phyloP scores from a whole-genome alignment of 2,888 invertebrate genomes.

The Leptopilina syphax region DNA sequence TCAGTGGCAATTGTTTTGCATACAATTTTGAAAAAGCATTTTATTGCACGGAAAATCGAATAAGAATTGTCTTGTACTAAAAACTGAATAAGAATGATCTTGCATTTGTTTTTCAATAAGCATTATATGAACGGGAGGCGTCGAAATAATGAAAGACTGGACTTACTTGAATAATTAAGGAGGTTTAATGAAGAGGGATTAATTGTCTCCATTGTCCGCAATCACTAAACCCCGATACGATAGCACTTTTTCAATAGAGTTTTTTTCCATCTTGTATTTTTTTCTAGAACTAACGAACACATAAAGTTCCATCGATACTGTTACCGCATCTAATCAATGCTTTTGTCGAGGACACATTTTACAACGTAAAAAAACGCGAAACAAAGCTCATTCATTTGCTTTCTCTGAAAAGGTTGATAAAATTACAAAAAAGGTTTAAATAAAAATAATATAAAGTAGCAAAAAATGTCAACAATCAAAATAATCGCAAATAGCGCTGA shows the following conservation, averaged over 20 bases:
- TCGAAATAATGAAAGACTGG: not conserved
- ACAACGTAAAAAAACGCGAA: not conserved
- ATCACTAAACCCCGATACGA: slow-evolving; percentile 32
- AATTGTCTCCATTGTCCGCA: slow-evolving; percentile 40
- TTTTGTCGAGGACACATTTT: slow-evolving; percentile 22
- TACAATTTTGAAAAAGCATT: no score
- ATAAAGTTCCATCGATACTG: not conserved
- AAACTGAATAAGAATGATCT: no score
- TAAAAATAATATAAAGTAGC: not conserved
- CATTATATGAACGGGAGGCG: no score
- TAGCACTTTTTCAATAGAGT: slow-evolving; percentile 17
- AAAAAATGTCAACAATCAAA: not conserved
- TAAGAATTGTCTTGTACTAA: no score
- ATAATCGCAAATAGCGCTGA: not conserved
- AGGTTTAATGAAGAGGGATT: slow-evolving; percentile 6
- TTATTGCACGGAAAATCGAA: no score
- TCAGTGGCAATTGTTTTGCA: no score
- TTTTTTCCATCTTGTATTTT: slow-evolving; percentile 3
- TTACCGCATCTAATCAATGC: not conserved
- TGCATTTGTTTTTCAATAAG: no score
- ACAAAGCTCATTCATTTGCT: not conserved
- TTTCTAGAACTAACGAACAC: not conserved
- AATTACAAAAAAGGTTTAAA: not conserved
- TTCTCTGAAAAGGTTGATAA: not conserved
- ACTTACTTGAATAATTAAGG: not conserved